A percentile compares a stretch with the other conserved stretches of the same genome.
phyloP scores from a whole-genome alignment of 2,888 invertebrate species.

The Phortica okadai region DNA sequence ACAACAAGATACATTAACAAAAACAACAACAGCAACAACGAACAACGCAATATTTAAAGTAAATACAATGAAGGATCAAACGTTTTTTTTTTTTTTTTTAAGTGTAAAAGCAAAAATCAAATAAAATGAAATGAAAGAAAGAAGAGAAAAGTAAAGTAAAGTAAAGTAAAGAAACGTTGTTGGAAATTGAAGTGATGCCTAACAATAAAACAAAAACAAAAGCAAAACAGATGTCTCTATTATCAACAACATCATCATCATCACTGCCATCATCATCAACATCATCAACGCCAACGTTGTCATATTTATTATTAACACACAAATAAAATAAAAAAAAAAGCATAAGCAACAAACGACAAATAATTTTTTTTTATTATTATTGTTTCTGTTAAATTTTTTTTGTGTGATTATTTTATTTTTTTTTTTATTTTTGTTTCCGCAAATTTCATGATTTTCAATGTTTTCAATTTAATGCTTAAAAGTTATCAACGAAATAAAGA shows the following conservation, averaged over 20 bases:
- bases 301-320: neutral
- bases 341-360: neutral
- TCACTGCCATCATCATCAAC: neutral
- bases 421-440: no score
- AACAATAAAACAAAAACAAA: neutral
- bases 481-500: no score
- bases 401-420: no score
- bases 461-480: no score
- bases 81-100: no score
- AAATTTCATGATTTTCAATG: no score
- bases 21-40: constrained; percentile 32
- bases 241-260: neutral
- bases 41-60: constrained; percentile 47
- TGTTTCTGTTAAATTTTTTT: no score
- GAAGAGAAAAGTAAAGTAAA: neutral
- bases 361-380: no score
- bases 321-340: neutral
- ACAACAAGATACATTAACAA: no score
- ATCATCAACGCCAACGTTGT: neutral
- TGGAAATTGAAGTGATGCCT: neutral
- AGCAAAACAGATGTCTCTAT: neutral
- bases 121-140: neutral
- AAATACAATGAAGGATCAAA: constrained; percentile 51
- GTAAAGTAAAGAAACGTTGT: neutral
- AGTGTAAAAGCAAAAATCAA: neutral